Base-by-base conservation (phyloP, 2,797 vertebrate genomes). In the Peromyscus eremicus region DNA sequence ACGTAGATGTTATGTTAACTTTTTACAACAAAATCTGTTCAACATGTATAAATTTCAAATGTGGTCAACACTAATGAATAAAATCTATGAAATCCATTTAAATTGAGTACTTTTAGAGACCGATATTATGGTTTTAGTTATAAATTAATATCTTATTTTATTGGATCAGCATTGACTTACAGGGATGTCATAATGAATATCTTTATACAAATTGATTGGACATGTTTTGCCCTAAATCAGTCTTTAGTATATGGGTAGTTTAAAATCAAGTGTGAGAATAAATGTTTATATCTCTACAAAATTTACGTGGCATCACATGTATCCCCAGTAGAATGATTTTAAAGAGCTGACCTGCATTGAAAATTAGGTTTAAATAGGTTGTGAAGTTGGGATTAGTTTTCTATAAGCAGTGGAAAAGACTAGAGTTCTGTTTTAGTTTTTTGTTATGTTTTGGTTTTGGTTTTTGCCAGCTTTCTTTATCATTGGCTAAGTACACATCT, bases 101-200 rank as follows among this genome's bases (percentile, higher is more conserved):
- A 93, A 76, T 4, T 92, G 7, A 77, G 11, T 82, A 79, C n/a
- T 87, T 96, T 77, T 73, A 75, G 37, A 57, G 43, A 94, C 52
- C 82, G 3, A 5, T 92, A 2, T 89, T 94, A 43, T 93, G 11
- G 16, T 89, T 57, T 2, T 92, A 43, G 76, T 84, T 14, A 81
- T 29, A 86, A 93, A 37, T 8, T 90, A 79, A 73, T 43, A 83
- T 2, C 17, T 95, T 1, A 73, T 88, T 92, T 95, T 82, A 43
- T 3, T 62, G 23, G 8, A 70, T 96, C 52, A 84, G 7, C 91
- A 55, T 32, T 88, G 52, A 92, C 92, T 55, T 73, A 6, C 17
- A 23, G 81, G 52, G 7, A 66, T 60, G 52, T 1, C 77, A 46
- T 85, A 88, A 82, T 76, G 57, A 92, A 90, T 80, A 83, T 55